These are phyloP conservation scores for Steinernema hermaphroditum DNA, from an alignment of 2,888 invertebrate species.

Conservation along the genomic window DNA sequence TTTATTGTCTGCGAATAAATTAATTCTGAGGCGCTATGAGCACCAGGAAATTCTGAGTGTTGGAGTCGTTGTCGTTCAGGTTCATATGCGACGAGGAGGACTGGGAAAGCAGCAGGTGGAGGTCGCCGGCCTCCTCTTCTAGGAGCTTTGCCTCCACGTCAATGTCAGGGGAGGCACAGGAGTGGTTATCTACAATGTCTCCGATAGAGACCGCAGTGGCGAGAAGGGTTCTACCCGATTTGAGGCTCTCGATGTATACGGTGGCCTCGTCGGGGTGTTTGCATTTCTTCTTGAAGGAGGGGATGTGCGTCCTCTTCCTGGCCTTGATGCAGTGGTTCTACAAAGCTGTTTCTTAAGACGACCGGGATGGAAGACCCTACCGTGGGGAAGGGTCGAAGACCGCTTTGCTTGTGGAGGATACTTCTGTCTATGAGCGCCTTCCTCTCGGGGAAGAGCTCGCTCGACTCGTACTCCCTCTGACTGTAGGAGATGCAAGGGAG, in stretches of 20 bases:
- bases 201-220: too few relatives aligned
- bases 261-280: constrained; percentile 3
- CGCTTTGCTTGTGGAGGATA: background rate
- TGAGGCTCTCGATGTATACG: constrained; percentile 6
- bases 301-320: too few relatives aligned
- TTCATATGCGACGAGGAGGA: background rate
- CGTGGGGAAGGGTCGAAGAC: too few relatives aligned
- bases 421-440: background rate
- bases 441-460: constrained; percentile 1
- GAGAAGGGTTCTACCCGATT: too few relatives aligned
- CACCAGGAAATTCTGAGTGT: constrained; percentile 9
- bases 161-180: too few relatives aligned
- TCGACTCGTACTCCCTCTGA: background rate
- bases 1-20: background rate
- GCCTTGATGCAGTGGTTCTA: too few relatives aligned
- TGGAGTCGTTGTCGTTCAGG: background rate
- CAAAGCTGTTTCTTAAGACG: too few relatives aligned
- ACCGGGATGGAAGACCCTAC: too few relatives aligned
- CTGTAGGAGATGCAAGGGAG: constrained; percentile 52
- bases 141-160: too few relatives aligned
- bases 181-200: too few relatives aligned
- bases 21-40: background rate
- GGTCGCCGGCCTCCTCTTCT: background rate
- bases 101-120: constrained; percentile 4
- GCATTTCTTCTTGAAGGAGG: background rate